Base-by-base conservation (phyloP, 1,140 invertebrate species). In the Diabrotica virgifera region DNA sequence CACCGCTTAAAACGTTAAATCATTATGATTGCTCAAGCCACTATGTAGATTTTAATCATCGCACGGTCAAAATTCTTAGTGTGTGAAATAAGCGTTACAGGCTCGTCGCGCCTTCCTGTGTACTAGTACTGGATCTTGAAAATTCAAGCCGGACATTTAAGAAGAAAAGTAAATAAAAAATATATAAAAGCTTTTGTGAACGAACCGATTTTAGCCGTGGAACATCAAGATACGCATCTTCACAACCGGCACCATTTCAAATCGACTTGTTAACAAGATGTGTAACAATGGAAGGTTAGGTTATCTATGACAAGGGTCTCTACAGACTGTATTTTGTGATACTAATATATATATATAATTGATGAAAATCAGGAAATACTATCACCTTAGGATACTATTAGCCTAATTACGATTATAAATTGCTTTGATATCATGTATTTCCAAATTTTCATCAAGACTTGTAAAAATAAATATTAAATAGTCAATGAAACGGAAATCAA, bases 381-480 rank as follows among this genome's bases (percentile, higher is more conserved):
- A 10, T n/a, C n/a, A 3, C 8, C 40, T 10, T 46, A n/a, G n/a
- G 24, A 24, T 24, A 24, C 24, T 24, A 24, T 24, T 24, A 24
- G 24, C 24, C 1, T 24, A 24, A 24, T 24, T 24, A 24, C 24
- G 24, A 24, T 24, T 24, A 24, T 24, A 46, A n/a, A 46, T 5
- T 10, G n/a, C 8, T n/a, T 46, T n/a, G 8, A 46, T 10, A 8
- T 46, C 4, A 10, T 2, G 40, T 46, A 46, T 46, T 46, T 46
- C 40, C 5, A 5, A n/a, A 46, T 46, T 46, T 46, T 46, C 40
- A 46, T 8, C 8, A 46, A 46, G n/a, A 46, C 8, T 46, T 46
- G 40, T n/a, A n/a, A 46, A 10, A 46, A 46, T 46, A 46, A 46
- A 46, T 46, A 46, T 46, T 46, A 46, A 46, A 46, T 46, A 46